phyloP scores from a whole-genome alignment of 2,888 invertebrate species.

The Synergus laeviventris region DNA sequence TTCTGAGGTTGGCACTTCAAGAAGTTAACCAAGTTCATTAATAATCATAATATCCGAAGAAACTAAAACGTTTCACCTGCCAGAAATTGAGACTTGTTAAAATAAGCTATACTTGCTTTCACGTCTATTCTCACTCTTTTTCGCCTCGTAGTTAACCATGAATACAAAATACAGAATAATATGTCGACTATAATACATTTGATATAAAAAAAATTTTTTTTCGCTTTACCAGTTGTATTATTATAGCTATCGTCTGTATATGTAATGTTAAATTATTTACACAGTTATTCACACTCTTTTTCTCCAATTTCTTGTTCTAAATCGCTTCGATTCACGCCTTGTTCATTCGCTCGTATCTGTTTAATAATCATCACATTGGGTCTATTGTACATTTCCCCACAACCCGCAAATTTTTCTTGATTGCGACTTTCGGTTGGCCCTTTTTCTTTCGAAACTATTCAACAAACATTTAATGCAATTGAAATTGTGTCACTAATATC shows the following conservation, averaged over 20 bases:
- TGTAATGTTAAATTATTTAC: conserved; percentile 70
- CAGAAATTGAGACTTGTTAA: conserved; percentile 49
- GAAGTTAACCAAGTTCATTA: neutral
- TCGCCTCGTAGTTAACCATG: conserved; percentile 52
- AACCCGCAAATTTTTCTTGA: conserved; percentile 46
- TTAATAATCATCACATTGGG: conserved; percentile 70
- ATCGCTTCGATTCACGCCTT: conserved; percentile 57
- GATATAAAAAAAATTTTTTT: conserved; percentile 75
- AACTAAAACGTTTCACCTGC: conserved; percentile 47
- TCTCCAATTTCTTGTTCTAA: conserved; percentile 53
- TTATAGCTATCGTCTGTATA: conserved; percentile 62
- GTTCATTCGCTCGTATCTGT: conserved; percentile 59
- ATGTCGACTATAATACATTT: conserved; percentile 74
- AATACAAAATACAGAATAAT: conserved; percentile 75
- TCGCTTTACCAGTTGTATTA: conserved; percentile 68
- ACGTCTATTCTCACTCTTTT: conserved; percentile 53
- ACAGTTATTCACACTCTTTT: conserved; percentile 66
- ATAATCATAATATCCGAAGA: conserved; percentile 43
- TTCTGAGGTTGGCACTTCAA: neutral
- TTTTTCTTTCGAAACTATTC: conserved; percentile 42
- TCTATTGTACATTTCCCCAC: conserved; percentile 72
- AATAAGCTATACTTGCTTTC: conserved; percentile 50
- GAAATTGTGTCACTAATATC: neutral
- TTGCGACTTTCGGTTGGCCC: conserved; percentile 28
- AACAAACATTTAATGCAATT: conserved; percentile 20